Base-by-base conservation (phyloP, 2,113 vertebrate genomes). In the Penelope pileata region DNA sequence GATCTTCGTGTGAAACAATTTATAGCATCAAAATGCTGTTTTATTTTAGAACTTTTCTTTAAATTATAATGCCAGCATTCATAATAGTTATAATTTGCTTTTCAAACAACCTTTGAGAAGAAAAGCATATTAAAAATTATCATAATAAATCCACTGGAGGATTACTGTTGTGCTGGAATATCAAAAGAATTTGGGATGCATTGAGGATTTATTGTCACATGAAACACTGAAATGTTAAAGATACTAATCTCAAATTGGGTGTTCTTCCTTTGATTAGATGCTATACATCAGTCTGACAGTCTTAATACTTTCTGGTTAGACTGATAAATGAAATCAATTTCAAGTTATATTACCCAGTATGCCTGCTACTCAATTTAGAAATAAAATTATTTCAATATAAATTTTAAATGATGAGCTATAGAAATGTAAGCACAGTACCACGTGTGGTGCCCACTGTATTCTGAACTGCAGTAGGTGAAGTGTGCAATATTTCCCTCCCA, bases 251-350 rank as follows among this genome's bases (percentile, higher is more conserved):
- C 86, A 92, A 96, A 84, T 40, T 74, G 86, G 23, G 90, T 83
- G 59, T 64, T 97, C 83, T 96, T 88, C 82, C 67, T 96, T 96
- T 96, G 93, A 97, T 95, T 94, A 96, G 77, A 91, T 40, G 21
- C 84, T 91, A 93, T 96, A 77, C 32, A 96, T 98, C 95, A 97
- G 67, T 62, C 60, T 96, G 95, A 92, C 93, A 97, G 86, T 54
- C 91, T 89, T 94, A 96, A 96, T 83, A 90, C 59, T 91, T 96
- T 68, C 82, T 93, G 62, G 70, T 94, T 96, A 96, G 59, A 83
- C 58, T 95, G 94, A 97, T 85, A 96, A 94, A 97, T 93, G 38
- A 95, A 97, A 93, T 96, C 16, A 93, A 62, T 96, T 96, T 96
- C 91, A 92, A 82, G 63, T 96, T 96, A 87, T 54, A 77, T 90